phyloP scores from a whole-genome alignment of 2,797 vertebrate species.

The Avahi laniger region DNA sequence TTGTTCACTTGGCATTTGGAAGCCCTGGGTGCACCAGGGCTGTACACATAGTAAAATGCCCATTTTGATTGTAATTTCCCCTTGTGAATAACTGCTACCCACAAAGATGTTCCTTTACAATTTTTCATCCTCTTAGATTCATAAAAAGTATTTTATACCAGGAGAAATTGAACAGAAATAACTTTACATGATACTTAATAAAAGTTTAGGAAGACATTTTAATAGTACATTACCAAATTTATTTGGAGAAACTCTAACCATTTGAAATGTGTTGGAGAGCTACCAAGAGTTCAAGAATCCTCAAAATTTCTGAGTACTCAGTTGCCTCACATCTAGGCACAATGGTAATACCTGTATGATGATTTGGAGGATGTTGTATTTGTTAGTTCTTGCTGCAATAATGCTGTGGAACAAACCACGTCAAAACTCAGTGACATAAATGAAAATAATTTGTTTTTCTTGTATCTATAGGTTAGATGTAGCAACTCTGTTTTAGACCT shows the following conservation, averaged over 20 bases:
- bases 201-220: neutral
- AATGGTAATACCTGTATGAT: neutral
- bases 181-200: neutral
- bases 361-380: neutral
- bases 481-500: neutral
- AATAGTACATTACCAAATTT: neutral
- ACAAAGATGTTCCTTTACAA: neutral
- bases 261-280: neutral
- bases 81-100: neutral
- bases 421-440: neutral
- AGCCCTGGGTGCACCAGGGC: neutral
- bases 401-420: neutral
- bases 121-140: slow-evolving; percentile 1
- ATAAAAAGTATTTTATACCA: neutral
- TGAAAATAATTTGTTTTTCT: neutral
- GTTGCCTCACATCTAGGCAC: neutral
- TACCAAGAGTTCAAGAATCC: neutral
- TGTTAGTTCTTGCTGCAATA: neutral
- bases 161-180: slow-evolving; percentile 10
- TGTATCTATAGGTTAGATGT: neutral
- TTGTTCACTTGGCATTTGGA: slow-evolving; percentile 22
- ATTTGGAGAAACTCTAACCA: neutral
- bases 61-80: neutral
- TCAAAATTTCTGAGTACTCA: neutral
- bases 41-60: neutral